phyloP scores from a whole-genome alignment of 2,113 vertebrate species.

The Coryphaenoides rupestris region DNA sequence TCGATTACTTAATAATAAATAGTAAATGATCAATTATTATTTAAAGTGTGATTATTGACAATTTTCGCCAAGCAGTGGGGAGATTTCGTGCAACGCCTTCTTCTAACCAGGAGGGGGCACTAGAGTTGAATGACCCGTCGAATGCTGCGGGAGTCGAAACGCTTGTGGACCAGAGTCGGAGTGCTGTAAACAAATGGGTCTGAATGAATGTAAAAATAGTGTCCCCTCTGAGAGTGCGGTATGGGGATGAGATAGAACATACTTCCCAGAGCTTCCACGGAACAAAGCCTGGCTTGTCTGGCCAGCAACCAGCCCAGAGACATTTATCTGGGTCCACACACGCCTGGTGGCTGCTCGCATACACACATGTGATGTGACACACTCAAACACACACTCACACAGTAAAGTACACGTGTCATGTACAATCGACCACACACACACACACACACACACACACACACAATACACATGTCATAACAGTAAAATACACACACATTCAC shows the following conservation, averaged over 20 bases:
- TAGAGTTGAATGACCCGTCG: conserved; percentile 24
- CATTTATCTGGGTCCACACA: not conserved
- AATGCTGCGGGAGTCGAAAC: not conserved
- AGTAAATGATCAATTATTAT: too few relatives aligned
- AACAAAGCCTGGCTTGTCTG: conserved; percentile 22
- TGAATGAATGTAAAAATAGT: conserved; percentile 41
- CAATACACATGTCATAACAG: too few relatives aligned
- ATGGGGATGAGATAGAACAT: conserved; percentile 24
- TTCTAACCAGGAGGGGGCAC: conserved; percentile 42
- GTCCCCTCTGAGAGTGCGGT: conserved; percentile 14
- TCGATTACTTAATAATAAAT: too few relatives aligned
- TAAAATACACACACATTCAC: too few relatives aligned
- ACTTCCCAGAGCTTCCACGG: conserved; percentile 15
- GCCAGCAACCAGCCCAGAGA: not conserved
- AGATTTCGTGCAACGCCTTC: too few relatives aligned
- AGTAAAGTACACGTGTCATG: too few relatives aligned
- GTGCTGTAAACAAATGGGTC: conserved; percentile 21
- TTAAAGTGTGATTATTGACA: too few relatives aligned
- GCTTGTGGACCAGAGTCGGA: conserved; percentile 17
- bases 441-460: too few relatives aligned
- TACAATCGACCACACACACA: too few relatives aligned
- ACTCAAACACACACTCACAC: not conserved
- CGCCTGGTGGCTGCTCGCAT: too few relatives aligned
- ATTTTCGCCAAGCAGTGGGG: too few relatives aligned
- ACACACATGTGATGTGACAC: not conserved